phyloP scores from a whole-genome alignment of 2,113 vertebrate species.

The Serilophus lunatus region DNA sequence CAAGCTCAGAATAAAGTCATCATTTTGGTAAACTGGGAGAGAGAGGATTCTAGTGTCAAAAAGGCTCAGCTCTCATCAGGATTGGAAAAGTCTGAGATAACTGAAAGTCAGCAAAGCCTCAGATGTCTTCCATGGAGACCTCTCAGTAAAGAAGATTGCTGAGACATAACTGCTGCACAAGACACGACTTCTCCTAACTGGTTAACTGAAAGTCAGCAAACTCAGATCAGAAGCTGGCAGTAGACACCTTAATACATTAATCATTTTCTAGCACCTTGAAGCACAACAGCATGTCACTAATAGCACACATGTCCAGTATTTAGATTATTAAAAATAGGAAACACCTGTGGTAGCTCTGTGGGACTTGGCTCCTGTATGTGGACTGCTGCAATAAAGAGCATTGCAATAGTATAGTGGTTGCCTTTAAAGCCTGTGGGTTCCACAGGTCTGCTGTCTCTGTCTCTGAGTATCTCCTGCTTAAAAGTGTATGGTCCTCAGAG shows the following conservation, averaged over 20 bases:
- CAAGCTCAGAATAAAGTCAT: neutral
- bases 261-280: neutral
- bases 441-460: neutral
- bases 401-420: neutral
- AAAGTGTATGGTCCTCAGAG: neutral
- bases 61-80: neutral
- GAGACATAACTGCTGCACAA: neutral
- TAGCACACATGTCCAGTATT: neutral
- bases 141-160: neutral
- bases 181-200: neutral
- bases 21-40: neutral
- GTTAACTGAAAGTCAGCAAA: neutral
- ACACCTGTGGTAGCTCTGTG: neutral
- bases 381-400: neutral
- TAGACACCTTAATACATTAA: neutral
- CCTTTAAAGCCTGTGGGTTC: neutral
- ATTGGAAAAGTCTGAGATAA: neutral
- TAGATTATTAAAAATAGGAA: conserved; percentile 5
- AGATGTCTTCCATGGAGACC: neutral
- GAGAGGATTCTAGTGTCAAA: neutral
- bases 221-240: neutral
- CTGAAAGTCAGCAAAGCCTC: neutral
- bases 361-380: neutral
- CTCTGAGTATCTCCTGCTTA: neutral
- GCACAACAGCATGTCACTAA: neutral